phyloP scores from a whole-genome alignment of 1,140 invertebrate genomes.

The Muscidifurax raptorellus region DNA sequence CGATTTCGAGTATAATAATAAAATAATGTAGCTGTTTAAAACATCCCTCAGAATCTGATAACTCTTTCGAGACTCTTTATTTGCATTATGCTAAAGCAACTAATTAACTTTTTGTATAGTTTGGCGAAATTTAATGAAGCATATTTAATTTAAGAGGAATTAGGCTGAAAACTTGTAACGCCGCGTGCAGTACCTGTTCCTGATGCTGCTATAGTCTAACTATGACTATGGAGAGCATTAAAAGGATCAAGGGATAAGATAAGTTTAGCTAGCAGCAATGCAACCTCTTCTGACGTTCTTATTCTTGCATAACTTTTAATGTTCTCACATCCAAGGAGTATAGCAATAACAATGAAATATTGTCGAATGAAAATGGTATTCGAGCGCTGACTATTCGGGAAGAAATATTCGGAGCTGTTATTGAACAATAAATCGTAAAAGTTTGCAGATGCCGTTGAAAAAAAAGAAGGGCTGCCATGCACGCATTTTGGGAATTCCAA shows the following conservation, averaged over 20 bases:
- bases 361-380: neutral
- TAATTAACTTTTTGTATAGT: neutral
- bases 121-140: neutral
- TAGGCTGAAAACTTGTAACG: slow-evolving; percentile 33
- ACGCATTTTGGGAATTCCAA: neutral
- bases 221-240: slow-evolving; percentile 57
- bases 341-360: neutral
- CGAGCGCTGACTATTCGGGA: too few relatives aligned
- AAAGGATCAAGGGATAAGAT: slow-evolving; percentile 68
- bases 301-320: neutral
- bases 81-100: neutral
- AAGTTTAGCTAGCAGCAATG: slow-evolving; percentile 64
- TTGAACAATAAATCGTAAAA: neutral
- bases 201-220: slow-evolving; percentile 10
- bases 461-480: neutral
- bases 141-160: slow-evolving; percentile 36
- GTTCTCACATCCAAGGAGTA: neutral
- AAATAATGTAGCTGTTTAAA: neutral
- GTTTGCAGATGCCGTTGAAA: neutral
- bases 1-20: neutral
- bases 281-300: slow-evolving; percentile 43
- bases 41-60: neutral
- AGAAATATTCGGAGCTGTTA: too few relatives aligned
- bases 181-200: neutral
- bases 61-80: neutral